Evolutionary conservation across 2,113 vertebrate species (phyloP).

Genomic region (Agelaius tricolor): DNA sequence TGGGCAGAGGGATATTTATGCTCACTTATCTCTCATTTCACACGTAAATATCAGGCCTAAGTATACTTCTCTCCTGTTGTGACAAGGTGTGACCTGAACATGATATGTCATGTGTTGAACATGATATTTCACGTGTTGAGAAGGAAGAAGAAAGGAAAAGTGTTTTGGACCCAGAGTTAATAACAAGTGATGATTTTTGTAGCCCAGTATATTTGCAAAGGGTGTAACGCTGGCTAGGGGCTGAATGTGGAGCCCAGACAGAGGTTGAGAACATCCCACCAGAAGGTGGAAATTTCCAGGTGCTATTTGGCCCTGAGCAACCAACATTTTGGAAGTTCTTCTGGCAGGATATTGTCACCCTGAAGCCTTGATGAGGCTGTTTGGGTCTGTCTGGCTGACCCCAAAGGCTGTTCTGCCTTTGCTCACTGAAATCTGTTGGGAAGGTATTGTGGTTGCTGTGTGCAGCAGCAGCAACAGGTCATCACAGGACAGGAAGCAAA

Average conservation of each 20-base stretch:
- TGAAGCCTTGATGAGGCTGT: not conserved
- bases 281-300: not conserved
- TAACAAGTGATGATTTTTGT: not conserved
- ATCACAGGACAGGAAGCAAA: not conserved
- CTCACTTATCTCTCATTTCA: not conserved
- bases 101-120: not conserved
- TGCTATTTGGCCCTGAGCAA: fast-evolving
- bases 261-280: not conserved
- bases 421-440: not conserved
- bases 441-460: not conserved
- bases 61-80: not conserved
- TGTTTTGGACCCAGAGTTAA: not conserved
- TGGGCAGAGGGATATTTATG: not conserved
- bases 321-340: not conserved
- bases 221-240: not conserved
- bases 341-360: not conserved
- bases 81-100: not conserved
- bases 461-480: not conserved
- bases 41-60: fast-evolving
- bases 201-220: not conserved
- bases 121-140: fast-evolving
- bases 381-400: not conserved
- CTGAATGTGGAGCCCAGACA: not conserved
- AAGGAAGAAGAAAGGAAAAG: not conserved
- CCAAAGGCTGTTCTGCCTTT: not conserved